These are phyloP conservation scores for Lamellibrachia luymesi DNA, from an alignment of 1,140 invertebrate genomes.

Conservation along the genomic window DNA sequence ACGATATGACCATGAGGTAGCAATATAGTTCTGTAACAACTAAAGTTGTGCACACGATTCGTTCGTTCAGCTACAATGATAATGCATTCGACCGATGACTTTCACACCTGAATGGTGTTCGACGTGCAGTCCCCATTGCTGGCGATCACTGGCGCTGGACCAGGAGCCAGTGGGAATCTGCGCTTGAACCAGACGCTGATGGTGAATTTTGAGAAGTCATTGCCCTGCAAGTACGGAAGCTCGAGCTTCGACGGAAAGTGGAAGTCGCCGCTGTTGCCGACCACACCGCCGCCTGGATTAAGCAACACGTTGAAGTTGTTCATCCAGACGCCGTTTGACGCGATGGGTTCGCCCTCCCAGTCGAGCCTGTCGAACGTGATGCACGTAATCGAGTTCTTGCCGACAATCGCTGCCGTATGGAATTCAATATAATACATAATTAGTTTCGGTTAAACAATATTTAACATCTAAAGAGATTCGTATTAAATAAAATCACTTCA, in stretches of 20 bases:
- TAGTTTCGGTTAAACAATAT: no score
- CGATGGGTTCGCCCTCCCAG: not conserved
- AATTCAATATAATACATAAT: not conserved
- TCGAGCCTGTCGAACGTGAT: not conserved
- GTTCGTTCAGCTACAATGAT: no score
- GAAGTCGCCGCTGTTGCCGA: not conserved
- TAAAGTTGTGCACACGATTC: no score
- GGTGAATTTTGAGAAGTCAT: not conserved
- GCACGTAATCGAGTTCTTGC: not conserved
- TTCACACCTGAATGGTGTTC: not conserved
- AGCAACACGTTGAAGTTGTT: not conserved
- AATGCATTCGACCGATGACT: not conserved
- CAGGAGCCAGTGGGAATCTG: not conserved
- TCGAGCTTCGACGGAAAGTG: not conserved
- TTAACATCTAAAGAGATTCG: no score
- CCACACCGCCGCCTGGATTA: not conserved
- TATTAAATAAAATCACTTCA: not conserved
- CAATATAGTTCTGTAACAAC: no score
- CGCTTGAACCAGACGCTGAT: not conserved
- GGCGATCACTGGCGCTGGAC: not conserved
- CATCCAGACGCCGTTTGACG: not conserved
- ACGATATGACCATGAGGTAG: no score
- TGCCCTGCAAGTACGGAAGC: not conserved
- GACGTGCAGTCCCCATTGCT: not conserved
- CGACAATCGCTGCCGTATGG: not conserved